phyloP scores from a whole-genome alignment of 2,797 vertebrate genomes.

The Dendrocincla tyrannina region DNA sequence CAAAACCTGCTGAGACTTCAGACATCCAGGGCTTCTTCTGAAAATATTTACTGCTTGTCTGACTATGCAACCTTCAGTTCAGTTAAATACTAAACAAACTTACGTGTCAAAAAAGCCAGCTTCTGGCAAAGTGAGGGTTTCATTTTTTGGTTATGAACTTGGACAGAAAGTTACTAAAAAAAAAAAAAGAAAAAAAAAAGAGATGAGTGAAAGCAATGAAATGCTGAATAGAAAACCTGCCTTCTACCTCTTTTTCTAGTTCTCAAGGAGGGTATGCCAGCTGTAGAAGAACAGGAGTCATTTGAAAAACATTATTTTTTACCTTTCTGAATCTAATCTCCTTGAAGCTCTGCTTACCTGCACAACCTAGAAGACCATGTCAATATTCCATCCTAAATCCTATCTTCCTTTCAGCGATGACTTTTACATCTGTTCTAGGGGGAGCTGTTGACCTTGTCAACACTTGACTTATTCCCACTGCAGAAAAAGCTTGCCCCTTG shows the following conservation, averaged over 20 bases:
- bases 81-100: not conserved
- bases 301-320: not conserved
- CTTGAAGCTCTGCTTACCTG: not conserved
- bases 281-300: not conserved
- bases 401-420: not conserved
- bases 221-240: not conserved
- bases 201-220: not conserved
- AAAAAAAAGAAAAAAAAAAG: not conserved
- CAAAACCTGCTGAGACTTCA: not conserved
- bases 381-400: not conserved
- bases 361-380: not conserved
- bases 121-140: not conserved
- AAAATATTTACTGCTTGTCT: not conserved
- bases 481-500: not conserved
- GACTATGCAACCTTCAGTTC: not conserved
- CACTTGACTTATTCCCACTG: not conserved
- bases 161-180: not conserved
- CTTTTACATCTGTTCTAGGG: not conserved
- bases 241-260: not conserved
- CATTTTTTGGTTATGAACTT: not conserved
- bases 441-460: not conserved
- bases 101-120: accelerated
- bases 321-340: not conserved
- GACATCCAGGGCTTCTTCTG: not conserved
- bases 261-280: not conserved